Evolutionary conservation across 2,113 vertebrate species (phyloP), one percentile per base, ranked within the genome.

Genomic region (Callopanchax toddi): DNA sequence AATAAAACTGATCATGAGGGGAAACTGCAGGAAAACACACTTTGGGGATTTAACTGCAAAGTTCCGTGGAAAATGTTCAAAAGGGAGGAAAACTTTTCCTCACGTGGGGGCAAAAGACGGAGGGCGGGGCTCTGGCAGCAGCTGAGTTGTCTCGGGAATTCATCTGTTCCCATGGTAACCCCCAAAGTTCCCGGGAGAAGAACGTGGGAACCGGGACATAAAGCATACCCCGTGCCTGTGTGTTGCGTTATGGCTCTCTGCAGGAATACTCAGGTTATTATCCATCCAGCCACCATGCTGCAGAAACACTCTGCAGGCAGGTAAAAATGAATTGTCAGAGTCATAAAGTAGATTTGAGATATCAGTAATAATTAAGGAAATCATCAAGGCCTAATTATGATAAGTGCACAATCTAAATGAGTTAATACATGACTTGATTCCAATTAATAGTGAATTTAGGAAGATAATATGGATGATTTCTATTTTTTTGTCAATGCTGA

Each of bases 121-220:
- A 73, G 62, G 34, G 44, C 13, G 17, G 75, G 66, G 48, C 20
- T 66, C 69, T 85, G 84, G 73, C 74, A 81, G 67, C 46, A 69
- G 74, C 52, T 54, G 63, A 73, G 80, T 74, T 86, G 74, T 86
- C 82, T 84, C 73, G 82, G 82, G 83, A 89, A 87, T 89, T 89
- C 78, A 85, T 84, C 85, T 55, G 88, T 89, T 86, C 82, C 90
- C 87, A 89, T 90, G 88, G 84, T 16, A 88, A 91, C 89, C 26
- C 59, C 17, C 20, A 76, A 74, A 70, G 74, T 85, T 86, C 87
- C 81, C 76, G 44, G 70, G 78, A 87, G 79, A 83, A 85, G 81
- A 86, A 87, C 84, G 82, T 87, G 86, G 85, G 87, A 87, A 87
- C 82, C 25, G 43, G 65, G 67, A 85, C 81, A 32, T 84, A 63